phyloP scores from a whole-genome alignment of 2,797 vertebrate genomes.

The Semaprochilodus insignis region DNA sequence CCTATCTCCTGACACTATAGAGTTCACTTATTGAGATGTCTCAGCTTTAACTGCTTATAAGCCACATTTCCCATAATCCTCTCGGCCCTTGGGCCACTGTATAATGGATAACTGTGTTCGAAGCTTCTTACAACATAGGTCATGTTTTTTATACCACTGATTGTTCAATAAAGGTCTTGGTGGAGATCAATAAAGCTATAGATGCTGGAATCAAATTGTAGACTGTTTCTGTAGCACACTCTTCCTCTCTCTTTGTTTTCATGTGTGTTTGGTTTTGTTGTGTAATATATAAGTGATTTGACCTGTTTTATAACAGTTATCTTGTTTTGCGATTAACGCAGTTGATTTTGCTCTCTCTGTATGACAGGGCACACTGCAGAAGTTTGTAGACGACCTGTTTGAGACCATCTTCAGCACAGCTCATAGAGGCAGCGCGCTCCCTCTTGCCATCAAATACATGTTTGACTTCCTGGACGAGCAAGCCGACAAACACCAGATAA shows the following conservation, averaged over 20 bases:
- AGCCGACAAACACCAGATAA: slow-evolving; percentile 96
- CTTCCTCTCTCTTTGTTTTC: neutral
- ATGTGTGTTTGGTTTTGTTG: neutral
- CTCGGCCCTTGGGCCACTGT: slow-evolving; percentile 35
- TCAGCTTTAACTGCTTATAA: slow-evolving; percentile 36
- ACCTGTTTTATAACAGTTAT: neutral
- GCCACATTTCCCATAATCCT: slow-evolving; percentile 53
- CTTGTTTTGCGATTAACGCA: too few species aligned
- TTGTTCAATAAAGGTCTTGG: slow-evolving; percentile 2
- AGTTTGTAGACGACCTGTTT: slow-evolving; percentile 97
- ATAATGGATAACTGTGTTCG: slow-evolving; percentile 25
- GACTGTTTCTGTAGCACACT: neutral
- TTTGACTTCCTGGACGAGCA: slow-evolving; percentile 98
- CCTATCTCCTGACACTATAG: slow-evolving; percentile 39
- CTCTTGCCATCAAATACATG: slow-evolving; percentile 98
- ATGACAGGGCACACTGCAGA: slow-evolving; percentile 92
- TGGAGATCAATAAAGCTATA: neutral
- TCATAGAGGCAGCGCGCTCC: slow-evolving; percentile 92
- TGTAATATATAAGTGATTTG: neutral
- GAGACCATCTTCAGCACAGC: slow-evolving; percentile 99
- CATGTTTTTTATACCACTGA: slow-evolving; percentile 10
- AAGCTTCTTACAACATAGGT: slow-evolving; percentile 1
- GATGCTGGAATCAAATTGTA: neutral
- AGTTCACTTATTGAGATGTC: slow-evolving; percentile 46
- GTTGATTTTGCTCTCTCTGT: slow-evolving; percentile 5